Evolutionary conservation across 2,888 invertebrate species (phyloP).

Genomic region (Hemaris fuciformis): DNA sequence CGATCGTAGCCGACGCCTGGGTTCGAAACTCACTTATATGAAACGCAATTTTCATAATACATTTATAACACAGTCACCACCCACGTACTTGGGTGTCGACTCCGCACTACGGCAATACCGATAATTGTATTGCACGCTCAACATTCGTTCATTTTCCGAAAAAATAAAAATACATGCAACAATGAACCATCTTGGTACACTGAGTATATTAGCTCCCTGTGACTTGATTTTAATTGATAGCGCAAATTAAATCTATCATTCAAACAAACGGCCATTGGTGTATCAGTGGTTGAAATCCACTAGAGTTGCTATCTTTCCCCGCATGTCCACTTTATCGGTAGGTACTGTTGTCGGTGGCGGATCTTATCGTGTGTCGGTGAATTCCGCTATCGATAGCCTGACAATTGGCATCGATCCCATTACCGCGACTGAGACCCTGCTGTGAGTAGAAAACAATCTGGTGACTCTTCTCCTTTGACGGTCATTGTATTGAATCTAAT

Average conservation of each 20-base stretch:
- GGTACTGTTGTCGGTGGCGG: conserved; percentile 64
- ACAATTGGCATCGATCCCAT: conserved; percentile 28
- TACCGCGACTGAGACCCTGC: not conserved
- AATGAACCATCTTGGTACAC: not conserved
- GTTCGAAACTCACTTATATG: not conserved
- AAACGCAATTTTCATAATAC: not conserved
- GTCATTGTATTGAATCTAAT: not conserved
- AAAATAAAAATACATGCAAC: not conserved
- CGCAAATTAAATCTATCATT: not conserved
- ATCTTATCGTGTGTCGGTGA: conserved; percentile 42
- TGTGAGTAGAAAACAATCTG: not conserved
- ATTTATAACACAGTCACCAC: not conserved
- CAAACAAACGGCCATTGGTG: conserved; percentile 6
- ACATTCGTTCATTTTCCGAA: too few species aligned
- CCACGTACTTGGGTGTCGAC: not conserved
- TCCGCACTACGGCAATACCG: not conserved
- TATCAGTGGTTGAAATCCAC: conserved; percentile 27
- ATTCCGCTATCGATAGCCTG: conserved; percentile 35
- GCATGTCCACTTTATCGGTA: conserved; percentile 38
- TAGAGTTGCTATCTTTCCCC: conserved; percentile 32
- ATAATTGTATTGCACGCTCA: not conserved
- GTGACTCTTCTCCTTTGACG: not conserved
- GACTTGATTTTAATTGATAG: not conserved
- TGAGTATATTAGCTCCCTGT: not conserved
- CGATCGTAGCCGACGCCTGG: too few species aligned